Conservation (phyloP, 2,888 invertebrate species). For the Germaria angustata region DNA sequence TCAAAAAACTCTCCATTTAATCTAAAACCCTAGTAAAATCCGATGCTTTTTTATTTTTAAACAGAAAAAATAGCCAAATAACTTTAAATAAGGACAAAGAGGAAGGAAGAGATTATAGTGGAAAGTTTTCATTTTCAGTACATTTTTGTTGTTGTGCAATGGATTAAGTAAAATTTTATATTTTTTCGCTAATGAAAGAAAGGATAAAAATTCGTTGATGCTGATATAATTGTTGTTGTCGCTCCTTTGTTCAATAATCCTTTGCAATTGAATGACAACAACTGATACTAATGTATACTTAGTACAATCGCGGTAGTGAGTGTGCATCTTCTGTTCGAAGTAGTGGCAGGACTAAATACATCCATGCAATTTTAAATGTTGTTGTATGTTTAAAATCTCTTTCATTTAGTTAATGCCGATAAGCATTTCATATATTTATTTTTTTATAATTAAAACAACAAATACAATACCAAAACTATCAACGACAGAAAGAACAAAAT, state of each 20-base stretch:
- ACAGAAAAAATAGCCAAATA: constrained; percentile 16
- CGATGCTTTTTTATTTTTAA: constrained; percentile 9
- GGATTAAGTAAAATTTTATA: constrained; percentile 30
- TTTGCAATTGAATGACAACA: constrained; percentile 52
- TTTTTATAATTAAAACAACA: constrained; percentile 17
- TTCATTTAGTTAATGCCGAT: constrained; percentile 48
- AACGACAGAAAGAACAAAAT: neutral
- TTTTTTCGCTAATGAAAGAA: constrained; percentile 58
- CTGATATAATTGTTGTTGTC: constrained; percentile 25
- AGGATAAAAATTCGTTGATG: constrained; percentile 48
- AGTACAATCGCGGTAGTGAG: neutral
- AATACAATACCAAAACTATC: constrained; percentile 15
- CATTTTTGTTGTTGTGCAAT: neutral
- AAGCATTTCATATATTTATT: constrained; percentile 24
- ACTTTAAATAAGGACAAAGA: constrained; percentile 3
- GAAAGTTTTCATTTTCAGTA: constrained; percentile 47
- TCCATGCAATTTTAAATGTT: constrained; percentile 5
- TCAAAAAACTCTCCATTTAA: constrained; percentile 26
- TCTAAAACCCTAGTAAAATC: constrained; percentile 52
- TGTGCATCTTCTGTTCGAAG: neutral
- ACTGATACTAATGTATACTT: constrained; percentile 16
- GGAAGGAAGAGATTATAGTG: constrained; percentile 33
- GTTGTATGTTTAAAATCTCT: constrained; percentile 34
- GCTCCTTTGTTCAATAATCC: constrained; percentile 47
- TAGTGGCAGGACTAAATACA: constrained; percentile 21